phyloP scores from a whole-genome alignment of 2,113 vertebrate species.

The Speoplatyrhinus poulsoni region DNA sequence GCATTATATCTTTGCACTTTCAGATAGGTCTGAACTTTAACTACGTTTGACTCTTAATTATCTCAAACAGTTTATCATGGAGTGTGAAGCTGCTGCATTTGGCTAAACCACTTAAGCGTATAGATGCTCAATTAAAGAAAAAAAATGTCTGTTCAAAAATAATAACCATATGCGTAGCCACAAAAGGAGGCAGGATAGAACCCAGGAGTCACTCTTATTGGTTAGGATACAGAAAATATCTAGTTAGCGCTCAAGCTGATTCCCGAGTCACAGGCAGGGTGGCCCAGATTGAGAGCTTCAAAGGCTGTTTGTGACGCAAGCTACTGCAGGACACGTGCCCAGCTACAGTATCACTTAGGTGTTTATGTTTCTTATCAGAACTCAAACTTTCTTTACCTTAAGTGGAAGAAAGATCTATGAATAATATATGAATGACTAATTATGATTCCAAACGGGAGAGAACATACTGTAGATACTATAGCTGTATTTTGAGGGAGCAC shows the following conservation, averaged over 20 bases:
- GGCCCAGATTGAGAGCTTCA: slow-evolving; percentile 76
- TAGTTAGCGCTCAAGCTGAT: slow-evolving; percentile 57
- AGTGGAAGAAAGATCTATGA: too few relatives aligned
- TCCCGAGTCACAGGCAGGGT: slow-evolving; percentile 67
- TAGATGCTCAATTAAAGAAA: slow-evolving; percentile 65
- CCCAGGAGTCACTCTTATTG: slow-evolving; percentile 55
- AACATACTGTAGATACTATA: neutral
- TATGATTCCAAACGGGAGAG: too few relatives aligned
- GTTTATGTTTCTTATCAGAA: slow-evolving; percentile 36
- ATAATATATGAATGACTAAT: too few relatives aligned
- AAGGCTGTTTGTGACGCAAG: slow-evolving; percentile 61
- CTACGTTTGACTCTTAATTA: slow-evolving; percentile 28
- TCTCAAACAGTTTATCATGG: slow-evolving; percentile 46
- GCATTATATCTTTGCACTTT: slow-evolving; percentile 4
- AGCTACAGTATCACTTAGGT: slow-evolving; percentile 43
- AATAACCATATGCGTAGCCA: slow-evolving; percentile 60
- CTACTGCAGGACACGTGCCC: slow-evolving; percentile 66
- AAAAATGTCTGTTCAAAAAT: slow-evolving; percentile 50
- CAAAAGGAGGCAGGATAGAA: slow-evolving; percentile 40
- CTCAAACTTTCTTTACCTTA: slow-evolving; percentile 28
- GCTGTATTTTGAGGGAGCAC: slow-evolving; percentile 23
- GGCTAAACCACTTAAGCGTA: slow-evolving; percentile 31
- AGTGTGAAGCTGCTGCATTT: slow-evolving; percentile 50
- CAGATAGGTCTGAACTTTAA: slow-evolving; percentile 13
- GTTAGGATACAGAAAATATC: slow-evolving; percentile 47